phyloP scores from a whole-genome alignment of 2,113 vertebrate species.

The Cervus canadensis region DNA sequence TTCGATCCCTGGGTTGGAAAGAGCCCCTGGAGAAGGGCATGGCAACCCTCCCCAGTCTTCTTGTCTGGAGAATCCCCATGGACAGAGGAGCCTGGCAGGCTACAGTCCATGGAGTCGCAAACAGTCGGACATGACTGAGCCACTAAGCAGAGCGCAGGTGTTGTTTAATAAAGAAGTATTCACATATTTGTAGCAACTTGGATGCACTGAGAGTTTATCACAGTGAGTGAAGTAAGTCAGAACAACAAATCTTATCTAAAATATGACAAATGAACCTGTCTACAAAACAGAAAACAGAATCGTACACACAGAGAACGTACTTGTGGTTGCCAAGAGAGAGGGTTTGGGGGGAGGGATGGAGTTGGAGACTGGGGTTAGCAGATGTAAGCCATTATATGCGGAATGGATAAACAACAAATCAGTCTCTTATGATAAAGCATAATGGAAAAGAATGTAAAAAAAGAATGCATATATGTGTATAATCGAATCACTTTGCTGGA shows the following conservation, averaged over 20 bases:
- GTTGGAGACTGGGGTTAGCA: neutral
- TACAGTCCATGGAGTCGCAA: rapidly evolving
- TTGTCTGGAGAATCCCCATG: neutral
- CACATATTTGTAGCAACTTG: neutral
- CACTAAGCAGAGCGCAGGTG: neutral
- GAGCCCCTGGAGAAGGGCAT: neutral
- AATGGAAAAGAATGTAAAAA: neutral
- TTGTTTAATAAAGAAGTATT: neutral
- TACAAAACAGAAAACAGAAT: neutral
- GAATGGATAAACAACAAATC: neutral
- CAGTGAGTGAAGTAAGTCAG: neutral
- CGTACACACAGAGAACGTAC: neutral
- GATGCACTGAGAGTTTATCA: neutral
- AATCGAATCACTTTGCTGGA: neutral
- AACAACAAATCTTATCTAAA: neutral
- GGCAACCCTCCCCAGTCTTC: neutral
- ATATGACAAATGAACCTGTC: neutral
- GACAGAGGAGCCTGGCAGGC: neutral
- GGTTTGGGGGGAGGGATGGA: neutral
- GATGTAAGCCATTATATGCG: neutral
- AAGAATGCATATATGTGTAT: neutral
- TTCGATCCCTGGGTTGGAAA: neutral
- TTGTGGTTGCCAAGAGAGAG: neutral
- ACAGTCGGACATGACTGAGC: neutral
- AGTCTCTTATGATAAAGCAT: neutral